phyloP scores from a whole-genome alignment of 2,797 vertebrate genomes.

The Bradypus variegatus region DNA sequence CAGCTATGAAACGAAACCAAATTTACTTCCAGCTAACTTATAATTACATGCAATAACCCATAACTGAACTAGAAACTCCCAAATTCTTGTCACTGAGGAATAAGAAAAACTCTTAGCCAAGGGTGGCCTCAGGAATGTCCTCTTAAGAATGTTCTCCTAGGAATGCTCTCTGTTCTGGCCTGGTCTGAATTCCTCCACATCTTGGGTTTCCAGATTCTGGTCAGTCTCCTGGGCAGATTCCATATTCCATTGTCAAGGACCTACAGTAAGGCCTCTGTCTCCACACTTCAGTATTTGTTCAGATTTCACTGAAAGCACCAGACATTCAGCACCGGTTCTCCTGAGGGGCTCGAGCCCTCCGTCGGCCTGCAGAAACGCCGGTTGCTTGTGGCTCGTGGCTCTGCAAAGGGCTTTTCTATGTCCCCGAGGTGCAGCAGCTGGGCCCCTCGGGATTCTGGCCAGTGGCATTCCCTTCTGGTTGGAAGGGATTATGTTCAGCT shows the following conservation, averaged over 20 bases:
- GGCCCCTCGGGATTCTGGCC: not conserved
- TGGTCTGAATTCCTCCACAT: not conserved
- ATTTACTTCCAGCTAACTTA: not conserved
- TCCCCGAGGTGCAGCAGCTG: not conserved
- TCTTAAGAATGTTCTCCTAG: not conserved
- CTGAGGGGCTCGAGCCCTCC: not conserved
- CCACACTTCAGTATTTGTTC: not conserved
- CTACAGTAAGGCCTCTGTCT: not conserved
- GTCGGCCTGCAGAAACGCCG: not conserved
- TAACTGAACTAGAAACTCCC: not conserved
- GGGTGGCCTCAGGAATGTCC: not conserved
- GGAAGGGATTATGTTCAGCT: not conserved
- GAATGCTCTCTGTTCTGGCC: not conserved
- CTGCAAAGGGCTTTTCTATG: not conserved
- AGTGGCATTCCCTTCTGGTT: not conserved
- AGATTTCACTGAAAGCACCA: not conserved
- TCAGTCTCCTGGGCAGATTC: not conserved
- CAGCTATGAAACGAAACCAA: not conserved
- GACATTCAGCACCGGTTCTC: not conserved
- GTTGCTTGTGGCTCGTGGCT: not conserved
- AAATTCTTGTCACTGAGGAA: not conserved
- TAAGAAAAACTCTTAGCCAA: not conserved
- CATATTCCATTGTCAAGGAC: not conserved
- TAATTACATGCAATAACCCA: not conserved
- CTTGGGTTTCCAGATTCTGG: not conserved